Percentiles rank a stretch among this genome's conserved stretches.
phyloP scores from a whole-genome alignment of 2,113 vertebrate genomes.

The Eptesicus fuscus region DNA sequence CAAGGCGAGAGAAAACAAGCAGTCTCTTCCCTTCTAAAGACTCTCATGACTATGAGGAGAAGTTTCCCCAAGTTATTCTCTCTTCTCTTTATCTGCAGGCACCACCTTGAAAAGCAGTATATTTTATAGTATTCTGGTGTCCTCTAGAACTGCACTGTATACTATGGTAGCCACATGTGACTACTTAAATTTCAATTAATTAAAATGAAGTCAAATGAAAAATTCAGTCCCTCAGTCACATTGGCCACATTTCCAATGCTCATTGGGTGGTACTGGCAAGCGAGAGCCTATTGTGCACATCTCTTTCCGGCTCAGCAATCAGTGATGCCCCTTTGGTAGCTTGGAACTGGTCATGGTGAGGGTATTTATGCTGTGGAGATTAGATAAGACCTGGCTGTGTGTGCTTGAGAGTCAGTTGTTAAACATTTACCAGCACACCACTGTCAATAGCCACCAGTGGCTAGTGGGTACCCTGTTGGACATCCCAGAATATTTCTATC shows the following conservation, averaged over 20 bases:
- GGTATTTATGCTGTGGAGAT: neutral
- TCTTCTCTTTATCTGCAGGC: neutral
- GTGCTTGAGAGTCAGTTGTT: neutral
- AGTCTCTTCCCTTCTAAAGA: conserved; percentile 21
- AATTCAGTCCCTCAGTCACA: neutral
- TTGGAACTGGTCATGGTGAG: neutral
- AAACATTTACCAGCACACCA: neutral
- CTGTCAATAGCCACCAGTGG: neutral
- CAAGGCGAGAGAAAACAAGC: neutral
- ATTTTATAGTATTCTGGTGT: neutral
- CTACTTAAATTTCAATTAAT: neutral
- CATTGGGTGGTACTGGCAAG: neutral
- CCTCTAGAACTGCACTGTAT: neutral
- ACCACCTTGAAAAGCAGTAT: neutral
- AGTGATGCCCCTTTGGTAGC: neutral
- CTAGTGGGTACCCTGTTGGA: neutral
- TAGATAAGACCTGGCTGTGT: neutral
- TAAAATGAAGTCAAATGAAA: neutral
- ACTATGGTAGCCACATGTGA: neutral
- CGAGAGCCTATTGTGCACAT: neutral
- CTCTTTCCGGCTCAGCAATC: neutral
- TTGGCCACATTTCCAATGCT: neutral
- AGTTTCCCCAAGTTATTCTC: neutral
- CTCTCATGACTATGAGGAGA: neutral
- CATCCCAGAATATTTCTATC: neutral